phyloP scores from a whole-genome alignment of 2,888 invertebrate species.

The Ypsolopha scabrella region DNA sequence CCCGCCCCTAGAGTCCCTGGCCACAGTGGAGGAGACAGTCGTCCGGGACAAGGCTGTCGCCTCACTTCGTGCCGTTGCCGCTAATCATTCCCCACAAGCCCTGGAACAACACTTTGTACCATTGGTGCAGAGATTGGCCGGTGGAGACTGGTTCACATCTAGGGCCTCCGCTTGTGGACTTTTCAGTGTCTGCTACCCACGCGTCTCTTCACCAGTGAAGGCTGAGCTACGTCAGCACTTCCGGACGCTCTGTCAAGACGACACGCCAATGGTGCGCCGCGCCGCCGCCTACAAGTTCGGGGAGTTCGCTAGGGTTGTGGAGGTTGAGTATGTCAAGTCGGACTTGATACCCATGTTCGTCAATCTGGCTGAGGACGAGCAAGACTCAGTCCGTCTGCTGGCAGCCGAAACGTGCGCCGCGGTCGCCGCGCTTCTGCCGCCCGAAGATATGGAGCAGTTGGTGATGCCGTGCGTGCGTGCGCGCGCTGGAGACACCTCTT shows the following conservation, averaged over 20 bases:
- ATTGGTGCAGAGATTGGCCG: conserved; percentile 89
- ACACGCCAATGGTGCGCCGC: conserved; percentile 99
- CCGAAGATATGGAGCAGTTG: conserved; percentile 74
- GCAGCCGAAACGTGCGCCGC: conserved; percentile 98
- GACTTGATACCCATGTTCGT: conserved; percentile 98
- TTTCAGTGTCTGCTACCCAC: conserved; percentile 79
- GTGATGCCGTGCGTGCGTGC: conserved; percentile 96
- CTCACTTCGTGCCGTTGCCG: conserved; percentile 88
- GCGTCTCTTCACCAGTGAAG: conserved; percentile 76
- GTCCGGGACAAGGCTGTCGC: conserved; percentile 99
- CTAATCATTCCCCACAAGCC: conserved; percentile 93
- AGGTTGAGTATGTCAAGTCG: conserved; percentile 94
- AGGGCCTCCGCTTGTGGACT: conserved; percentile 58
- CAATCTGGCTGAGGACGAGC: conserved; percentile 83
- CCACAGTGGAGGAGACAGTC: conserved; percentile 99
- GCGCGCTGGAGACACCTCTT: conserved; percentile 88
- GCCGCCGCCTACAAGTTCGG: conserved; percentile 98
- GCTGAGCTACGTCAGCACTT: conserved; percentile 90
- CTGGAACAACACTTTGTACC: conserved; percentile 97
- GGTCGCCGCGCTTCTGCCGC: conserved; percentile 78
- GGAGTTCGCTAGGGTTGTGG: conserved; percentile 97
- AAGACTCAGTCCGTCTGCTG: conserved; percentile 96
- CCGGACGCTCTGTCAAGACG: conserved; percentile 96
- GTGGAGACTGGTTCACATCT: conserved; percentile 87
- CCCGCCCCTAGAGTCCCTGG: conserved; percentile 95